Evolutionary conservation across 1,140 invertebrate genomes (phyloP), one percentile per base, ranked within the genome.

Genomic region (Helicoverpa armigera): DNA sequence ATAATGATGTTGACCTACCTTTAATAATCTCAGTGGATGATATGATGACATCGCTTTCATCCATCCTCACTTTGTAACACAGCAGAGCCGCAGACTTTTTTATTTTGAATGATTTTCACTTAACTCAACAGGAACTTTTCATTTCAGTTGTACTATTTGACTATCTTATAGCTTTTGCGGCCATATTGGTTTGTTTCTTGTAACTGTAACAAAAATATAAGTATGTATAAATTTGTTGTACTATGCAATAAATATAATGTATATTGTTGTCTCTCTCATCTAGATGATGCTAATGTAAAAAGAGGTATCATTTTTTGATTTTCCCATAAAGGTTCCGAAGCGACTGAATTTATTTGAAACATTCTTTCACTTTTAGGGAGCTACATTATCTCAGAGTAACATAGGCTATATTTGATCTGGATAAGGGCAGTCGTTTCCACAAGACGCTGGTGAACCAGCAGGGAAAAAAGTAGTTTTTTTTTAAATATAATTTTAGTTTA

Each of bases 1-100:
- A 60, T 60, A 60, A 60, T 13, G 12, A 13, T 3, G 23, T 61
- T 54, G 35, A 83, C 83, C 89, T 89, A 94, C 93, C 93, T 92
- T 93, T 94, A 79, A 94, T 94, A 56, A 94, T 93, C 79, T 94
- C 93, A 10, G 92, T 94, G 23, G 93, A 94, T 65, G 93, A 94
- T 89, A 94, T 91, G 79, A 94, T 94, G 81, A 94, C 88, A 82
- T 94, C 92, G 85, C 79, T 92, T 63, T 94, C 92, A 90, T 94
- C 93, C 93, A 94, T 94, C 85, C 91, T 94, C 83, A 86, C 83
- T 88, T 92, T 93, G 90, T 94, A 93, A 75, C 93, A 94, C 83
- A 94, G 83, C 72, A 93, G 86, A 61, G 81, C 81, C 29, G 86
- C 69, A 89, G 90, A 87, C 90, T 90, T 91, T 87, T 88, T 92